Conservation (phyloP, 2,888 invertebrate genomes). For the Aricia artaxerxes region DNA sequence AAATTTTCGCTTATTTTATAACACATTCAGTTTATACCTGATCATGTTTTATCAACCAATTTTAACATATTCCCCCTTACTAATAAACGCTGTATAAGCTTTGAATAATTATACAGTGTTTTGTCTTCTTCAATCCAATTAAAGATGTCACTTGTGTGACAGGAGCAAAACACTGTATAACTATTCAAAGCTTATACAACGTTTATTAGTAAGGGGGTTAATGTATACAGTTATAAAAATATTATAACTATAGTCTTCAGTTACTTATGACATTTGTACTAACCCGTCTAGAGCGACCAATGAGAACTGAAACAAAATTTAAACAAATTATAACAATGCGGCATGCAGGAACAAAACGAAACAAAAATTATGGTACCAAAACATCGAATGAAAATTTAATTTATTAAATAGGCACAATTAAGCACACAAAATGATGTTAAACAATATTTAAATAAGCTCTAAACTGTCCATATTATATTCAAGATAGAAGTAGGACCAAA, state of each 20-base stretch:
- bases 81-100: too few relatives aligned
- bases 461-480: too few relatives aligned
- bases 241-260: background rate
- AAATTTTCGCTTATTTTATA: background rate
- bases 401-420: background rate
- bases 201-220: too few relatives aligned
- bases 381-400: background rate
- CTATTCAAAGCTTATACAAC: too few relatives aligned
- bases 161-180: too few relatives aligned
- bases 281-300: constrained; percentile 58
- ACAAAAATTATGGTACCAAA: constrained; percentile 4
- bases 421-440: background rate
- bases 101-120: too few relatives aligned
- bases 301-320: constrained; percentile 73
- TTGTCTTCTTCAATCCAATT: too few relatives aligned
- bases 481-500: too few relatives aligned
- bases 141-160: too few relatives aligned
- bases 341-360: constrained; percentile 28
- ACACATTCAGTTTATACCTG: background rate
- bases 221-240: background rate
- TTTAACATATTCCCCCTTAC: background rate
- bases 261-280: background rate
- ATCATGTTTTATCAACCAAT: background rate
- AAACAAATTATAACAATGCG: constrained; percentile 44
- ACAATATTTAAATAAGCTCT: background rate